A percentile compares a stretch with the other conserved stretches of the same genome.
Evolutionary conservation across 2,113 vertebrate species (phyloP).

Genomic region (Odocoileus hemionus): DNA sequence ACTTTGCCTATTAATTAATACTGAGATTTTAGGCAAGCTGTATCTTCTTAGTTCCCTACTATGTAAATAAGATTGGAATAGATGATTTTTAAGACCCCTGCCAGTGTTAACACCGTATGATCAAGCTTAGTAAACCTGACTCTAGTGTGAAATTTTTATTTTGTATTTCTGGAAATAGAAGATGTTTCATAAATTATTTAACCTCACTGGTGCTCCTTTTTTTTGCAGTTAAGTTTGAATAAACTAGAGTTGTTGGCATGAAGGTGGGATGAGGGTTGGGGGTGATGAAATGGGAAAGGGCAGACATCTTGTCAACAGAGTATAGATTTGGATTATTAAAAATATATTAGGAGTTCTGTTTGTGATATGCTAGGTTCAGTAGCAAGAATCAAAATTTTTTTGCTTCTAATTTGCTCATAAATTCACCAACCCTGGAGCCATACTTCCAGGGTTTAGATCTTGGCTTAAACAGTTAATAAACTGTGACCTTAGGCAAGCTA

Average conservation of each 20-base stretch:
- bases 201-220: not conserved
- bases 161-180: conserved; percentile 2
- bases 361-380: conserved; percentile 21
- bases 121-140: not conserved
- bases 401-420: not conserved
- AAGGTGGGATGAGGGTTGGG: not conserved
- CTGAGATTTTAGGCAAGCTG: conserved; percentile 8
- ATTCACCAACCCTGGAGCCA: not conserved
- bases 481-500: not conserved
- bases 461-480: not conserved
- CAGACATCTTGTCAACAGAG: not conserved
- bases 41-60: not conserved
- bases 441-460: not conserved
- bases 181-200: conserved; percentile 16
- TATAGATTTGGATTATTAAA: conserved; percentile 5
- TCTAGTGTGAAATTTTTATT: conserved; percentile 2
- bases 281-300: not conserved
- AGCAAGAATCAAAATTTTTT: conserved; percentile 11
- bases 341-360: not conserved
- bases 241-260: not conserved
- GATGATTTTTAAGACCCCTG: not conserved
- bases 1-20: not conserved
- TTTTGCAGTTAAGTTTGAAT: not conserved
- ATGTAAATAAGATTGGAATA: not conserved
- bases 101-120: not conserved